phyloP scores from a whole-genome alignment of 1,140 invertebrate species.

The Dolichoris vasculosae region DNA sequence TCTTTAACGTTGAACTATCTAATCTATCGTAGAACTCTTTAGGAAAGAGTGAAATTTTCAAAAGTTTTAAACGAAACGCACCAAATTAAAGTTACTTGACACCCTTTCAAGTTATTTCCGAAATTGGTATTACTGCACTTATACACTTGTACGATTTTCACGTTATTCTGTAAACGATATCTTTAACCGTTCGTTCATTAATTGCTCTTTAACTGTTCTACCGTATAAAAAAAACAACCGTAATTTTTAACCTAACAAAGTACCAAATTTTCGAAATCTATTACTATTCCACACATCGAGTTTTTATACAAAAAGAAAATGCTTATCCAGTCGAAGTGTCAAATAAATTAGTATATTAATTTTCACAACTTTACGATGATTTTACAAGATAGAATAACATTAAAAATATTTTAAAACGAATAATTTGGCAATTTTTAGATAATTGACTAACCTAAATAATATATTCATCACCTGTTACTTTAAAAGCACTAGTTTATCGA shows the following conservation, averaged over 20 bases:
- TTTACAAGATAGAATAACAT: background rate
- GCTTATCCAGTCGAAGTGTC: conserved; percentile 16
- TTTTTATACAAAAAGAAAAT: conserved; percentile 35
- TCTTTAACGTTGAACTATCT: conserved; percentile 14
- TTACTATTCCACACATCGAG: conserved; percentile 31
- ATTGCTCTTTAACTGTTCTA: conserved; percentile 37
- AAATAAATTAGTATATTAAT: background rate
- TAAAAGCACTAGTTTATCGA: background rate
- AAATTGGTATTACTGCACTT: conserved; percentile 25
- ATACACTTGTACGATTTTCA: conserved; percentile 43
- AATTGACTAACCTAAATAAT: background rate
- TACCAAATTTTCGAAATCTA: conserved; percentile 28
- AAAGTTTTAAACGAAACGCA: conserved; percentile 34
- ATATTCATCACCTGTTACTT: conserved; percentile 28
- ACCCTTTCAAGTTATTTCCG: conserved; percentile 40
- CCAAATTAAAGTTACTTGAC: conserved; percentile 24
- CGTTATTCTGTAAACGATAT: conserved; percentile 30
- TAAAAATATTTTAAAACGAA: background rate
- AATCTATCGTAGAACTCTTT: conserved; percentile 31
- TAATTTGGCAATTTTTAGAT: background rate
- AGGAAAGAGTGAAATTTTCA: conserved; percentile 27
- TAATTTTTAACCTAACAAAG: conserved; percentile 32
- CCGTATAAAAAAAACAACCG: conserved; percentile 1
- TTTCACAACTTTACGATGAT: background rate
- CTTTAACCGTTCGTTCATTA: conserved; percentile 29